Evolutionary conservation across 1,140 invertebrate species (phyloP), one percentile per base, ranked within the genome.

Genomic region (Maniola jurtina): DNA sequence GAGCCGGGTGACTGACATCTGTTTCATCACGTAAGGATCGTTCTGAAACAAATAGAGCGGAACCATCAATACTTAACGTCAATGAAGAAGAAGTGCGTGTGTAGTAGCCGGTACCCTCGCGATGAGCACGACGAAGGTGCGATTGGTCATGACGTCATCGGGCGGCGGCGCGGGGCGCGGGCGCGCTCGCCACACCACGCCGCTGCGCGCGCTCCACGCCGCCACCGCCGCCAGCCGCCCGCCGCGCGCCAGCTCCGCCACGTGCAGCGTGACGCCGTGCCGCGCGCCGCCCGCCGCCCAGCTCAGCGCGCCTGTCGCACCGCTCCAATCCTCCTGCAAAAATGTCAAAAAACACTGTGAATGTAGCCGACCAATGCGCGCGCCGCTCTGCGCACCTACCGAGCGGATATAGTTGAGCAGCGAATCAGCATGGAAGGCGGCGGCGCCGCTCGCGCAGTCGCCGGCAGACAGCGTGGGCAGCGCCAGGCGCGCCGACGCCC

Each of bases 21-120:
- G 96, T 42, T 94, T 77, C 96, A 98, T 98, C 14, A 95, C 94
- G 77, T 98, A 98, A 0, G 97, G 97, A 59, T 93, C 89, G 63
- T 93, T 95, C 96, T 96, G 79, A 6, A 79, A 79, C 11, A 11
- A 0, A 25, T 10, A 14, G 38, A 7, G 38, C 11, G 40, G 5
- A 42, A 48, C 16, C 8, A 2, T 15, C 11, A 8, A 15, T 10
- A n/a, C n/a, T n/a, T n/a, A 42, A 10, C 33, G 45, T 63, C 16
- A 40, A 13, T 6, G 11, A 10, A 13, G 45, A 13, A 11, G 45
- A 6, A 0, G 45, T 6, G 13, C 5, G 45, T 11, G 45, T 14
- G 45, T 6, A 6, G 13, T 1, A 10, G 13, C 45, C 6, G 1
- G 35, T 68, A 83, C 86, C 73, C 73, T 8, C 0, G 83, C 80